Conservation (phyloP, 2,888 invertebrate species). For the Noctua pronuba region DNA sequence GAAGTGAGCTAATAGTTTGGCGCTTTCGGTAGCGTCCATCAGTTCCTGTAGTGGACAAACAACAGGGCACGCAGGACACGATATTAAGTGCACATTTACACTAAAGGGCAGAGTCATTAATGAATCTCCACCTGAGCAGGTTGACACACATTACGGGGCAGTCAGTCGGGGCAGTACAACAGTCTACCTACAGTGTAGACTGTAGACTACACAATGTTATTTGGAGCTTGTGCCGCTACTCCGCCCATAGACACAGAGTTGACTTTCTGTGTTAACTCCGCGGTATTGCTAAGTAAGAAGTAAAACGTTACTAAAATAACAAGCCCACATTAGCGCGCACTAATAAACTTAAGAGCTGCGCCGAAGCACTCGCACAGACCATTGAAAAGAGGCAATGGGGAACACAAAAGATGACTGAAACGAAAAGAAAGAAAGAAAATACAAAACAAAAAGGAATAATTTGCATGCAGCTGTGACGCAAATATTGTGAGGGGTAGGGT, state of each 20-base stretch:
- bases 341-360: background rate
- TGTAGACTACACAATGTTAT: background rate
- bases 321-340: slow-evolving; percentile 9
- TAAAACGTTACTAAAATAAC: slow-evolving; percentile 6
- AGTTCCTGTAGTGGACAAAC: too few species aligned
- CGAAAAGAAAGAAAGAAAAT: background rate
- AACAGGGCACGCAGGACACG: too few species aligned
- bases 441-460: background rate
- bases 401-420: background rate
- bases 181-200: too few species aligned
- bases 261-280: background rate
- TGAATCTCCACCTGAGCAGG: too few species aligned
- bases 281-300: background rate
- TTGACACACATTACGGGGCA: too few species aligned
- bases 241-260: background rate
- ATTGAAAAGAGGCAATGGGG: background rate
- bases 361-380: background rate
- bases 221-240: background rate
- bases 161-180: too few species aligned
- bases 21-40: too few species aligned
- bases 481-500: background rate
- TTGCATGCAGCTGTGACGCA: background rate
- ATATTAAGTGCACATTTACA: too few species aligned
- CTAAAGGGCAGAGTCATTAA: too few species aligned
- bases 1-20: too few species aligned